Evolutionary conservation across 2,797 vertebrate genomes (phyloP).

Genomic region (Vireo griseus): DNA sequence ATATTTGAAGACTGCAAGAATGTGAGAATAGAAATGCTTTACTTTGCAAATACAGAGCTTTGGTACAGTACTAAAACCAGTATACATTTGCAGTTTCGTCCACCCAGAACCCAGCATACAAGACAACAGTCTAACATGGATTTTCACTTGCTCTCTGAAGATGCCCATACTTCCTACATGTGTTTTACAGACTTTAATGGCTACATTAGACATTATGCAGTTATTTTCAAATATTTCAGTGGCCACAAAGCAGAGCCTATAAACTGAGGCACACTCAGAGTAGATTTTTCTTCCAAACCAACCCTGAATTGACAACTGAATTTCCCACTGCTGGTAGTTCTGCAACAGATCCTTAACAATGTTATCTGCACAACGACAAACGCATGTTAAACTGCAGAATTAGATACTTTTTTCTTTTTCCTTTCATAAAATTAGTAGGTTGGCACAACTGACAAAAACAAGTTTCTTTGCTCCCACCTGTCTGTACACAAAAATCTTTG

Average conservation of each 20-base stretch:
- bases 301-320: not conserved
- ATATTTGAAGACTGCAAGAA: not conserved
- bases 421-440: not conserved
- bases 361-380: accelerated
- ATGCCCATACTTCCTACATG: not conserved
- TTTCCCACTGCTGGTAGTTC: not conserved
- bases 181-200: not conserved
- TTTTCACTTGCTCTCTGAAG: not conserved
- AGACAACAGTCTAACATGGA: not conserved
- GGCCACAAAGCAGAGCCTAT: not conserved
- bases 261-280: not conserved
- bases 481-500: not conserved
- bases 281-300: not conserved
- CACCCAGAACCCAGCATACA: not conserved
- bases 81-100: not conserved
- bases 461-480: not conserved
- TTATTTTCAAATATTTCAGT: not conserved
- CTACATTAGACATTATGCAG: not conserved
- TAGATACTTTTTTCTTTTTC: not conserved
- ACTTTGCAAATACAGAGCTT: not conserved
- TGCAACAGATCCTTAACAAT: not conserved
- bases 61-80: not conserved
- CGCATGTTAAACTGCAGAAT: not conserved
- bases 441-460: accelerated
- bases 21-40: not conserved